Evolutionary conservation across 2,797 vertebrate species (phyloP), one percentile per base, ranked within the genome.

Genomic region (Hirundo rustica): DNA sequence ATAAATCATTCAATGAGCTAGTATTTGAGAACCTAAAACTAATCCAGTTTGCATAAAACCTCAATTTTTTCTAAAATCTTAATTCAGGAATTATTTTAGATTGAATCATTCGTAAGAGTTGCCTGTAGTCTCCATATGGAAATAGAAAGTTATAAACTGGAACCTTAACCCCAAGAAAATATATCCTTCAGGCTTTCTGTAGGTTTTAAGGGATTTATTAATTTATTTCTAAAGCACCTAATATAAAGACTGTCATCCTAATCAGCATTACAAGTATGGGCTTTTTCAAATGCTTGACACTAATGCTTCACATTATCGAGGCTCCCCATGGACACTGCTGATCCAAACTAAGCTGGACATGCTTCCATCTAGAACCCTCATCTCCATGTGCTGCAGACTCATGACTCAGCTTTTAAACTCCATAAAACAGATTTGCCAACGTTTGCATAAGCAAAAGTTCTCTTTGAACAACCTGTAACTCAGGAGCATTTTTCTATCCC

Each of bases 1-100:
- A 91, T 88, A 96, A 96, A 85, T 95, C 42, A 79, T 73, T 94
- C 88, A 81, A 42, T 64, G 68, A 96, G 34, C 73, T 85, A 91
- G 50, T 83, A 90, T 90, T 87, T 87, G 55, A 93, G 76, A 92
- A 89, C 26, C 25, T 75, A 67, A 65, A 92, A 74, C 30, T 70
- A 78, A 84, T 67, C 73, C 47, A 36, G 44, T 87, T 51, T 95
- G 29, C 6, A 5, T 84, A 85, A 92, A 94, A 20, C 25, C 44
- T 90, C 44, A 38, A n/a, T n/a, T n/a, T n/a, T n/a, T n/a, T n/a
- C n/a, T 26, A 30, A 88, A 85, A 75, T 29, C 51, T 84, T 64
- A 44, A 75, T 23, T 88, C 12, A 1, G 48, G 51, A 82, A 75
- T 82, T 70, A 30, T 79, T 95, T 75, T 66, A 65, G 47, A 70